These are phyloP conservation scores for Ichneumoninae sp. DNA, from an alignment of 2,888 invertebrate genomes.

Conservation along the genomic window DNA sequence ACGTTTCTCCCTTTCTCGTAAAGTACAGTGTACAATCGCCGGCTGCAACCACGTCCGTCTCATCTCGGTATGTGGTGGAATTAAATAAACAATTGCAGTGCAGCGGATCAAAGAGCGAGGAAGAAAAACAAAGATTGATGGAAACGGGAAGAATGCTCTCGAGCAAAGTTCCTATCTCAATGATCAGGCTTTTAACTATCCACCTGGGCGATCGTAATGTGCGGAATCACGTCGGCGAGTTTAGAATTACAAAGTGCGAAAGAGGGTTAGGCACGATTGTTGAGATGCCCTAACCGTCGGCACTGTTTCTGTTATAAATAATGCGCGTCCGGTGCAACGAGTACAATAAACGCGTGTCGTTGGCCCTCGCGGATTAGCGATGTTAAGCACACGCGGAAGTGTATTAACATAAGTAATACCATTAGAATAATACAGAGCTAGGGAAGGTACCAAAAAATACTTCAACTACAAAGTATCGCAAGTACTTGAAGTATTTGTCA, in stretches of 20 bases:
- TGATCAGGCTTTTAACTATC: not conserved
- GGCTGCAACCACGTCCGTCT: not conserved
- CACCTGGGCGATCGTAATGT: not conserved
- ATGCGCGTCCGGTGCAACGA: constrained; percentile 53
- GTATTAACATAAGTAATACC: too few relatives aligned
- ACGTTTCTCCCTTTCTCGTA: not conserved
- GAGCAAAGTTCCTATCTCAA: constrained; percentile 1
- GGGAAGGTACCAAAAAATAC: too few relatives aligned
- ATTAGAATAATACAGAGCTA: too few relatives aligned
- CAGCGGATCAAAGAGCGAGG: not conserved
- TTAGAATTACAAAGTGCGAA: constrained; percentile 22
- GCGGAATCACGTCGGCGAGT: constrained; percentile 10
- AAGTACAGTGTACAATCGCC: not conserved
- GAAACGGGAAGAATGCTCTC: not conserved
- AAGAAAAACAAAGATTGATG: not conserved
- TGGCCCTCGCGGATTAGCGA: too few relatives aligned
- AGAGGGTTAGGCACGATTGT: not conserved
- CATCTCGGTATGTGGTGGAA: not conserved
- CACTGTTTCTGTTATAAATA: not conserved
- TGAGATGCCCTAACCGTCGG: not conserved
- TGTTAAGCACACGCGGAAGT: too few relatives aligned
- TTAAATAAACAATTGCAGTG: not conserved
- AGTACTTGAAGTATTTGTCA: too few relatives aligned
- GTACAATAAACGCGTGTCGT: not conserved
- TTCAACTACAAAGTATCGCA: too few relatives aligned